phyloP scores from a whole-genome alignment of 1,140 invertebrate genomes.

The Drosophila simulans region DNA sequence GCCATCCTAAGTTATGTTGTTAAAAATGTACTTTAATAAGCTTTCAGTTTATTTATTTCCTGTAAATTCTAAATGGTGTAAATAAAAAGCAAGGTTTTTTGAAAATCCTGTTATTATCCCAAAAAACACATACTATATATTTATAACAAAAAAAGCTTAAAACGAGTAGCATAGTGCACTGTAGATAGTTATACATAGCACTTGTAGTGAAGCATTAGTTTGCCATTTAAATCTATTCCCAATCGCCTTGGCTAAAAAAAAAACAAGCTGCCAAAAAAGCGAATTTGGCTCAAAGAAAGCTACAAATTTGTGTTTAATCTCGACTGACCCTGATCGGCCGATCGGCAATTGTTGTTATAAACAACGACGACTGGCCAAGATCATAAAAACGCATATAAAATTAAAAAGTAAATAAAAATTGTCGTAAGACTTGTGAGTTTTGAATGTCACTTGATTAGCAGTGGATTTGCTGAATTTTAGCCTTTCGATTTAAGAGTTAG shows the following conservation, averaged over 20 bases:
- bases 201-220: no score
- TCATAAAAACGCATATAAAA: conserved; percentile 26
- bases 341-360: conserved; percentile 18
- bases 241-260: neutral
- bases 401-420: conserved; percentile 34
- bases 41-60: no score
- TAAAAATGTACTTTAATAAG: no score
- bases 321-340: conserved; percentile 11
- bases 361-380: conserved; percentile 23
- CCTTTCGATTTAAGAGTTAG: neutral
- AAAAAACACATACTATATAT: no score
- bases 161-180: no score
- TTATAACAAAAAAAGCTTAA: no score
- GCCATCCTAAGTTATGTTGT: no score
- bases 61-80: no score
- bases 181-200: no score
- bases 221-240: neutral
- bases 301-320: conserved; percentile 9
- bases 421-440: conserved; percentile 38
- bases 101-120: no score
- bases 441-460: conserved; percentile 41
- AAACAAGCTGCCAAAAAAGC: conserved; percentile 9
- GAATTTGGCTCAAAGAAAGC: conserved; percentile 26
- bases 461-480: neutral
- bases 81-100: no score